Percentiles rank a stretch among this genome's conserved stretches.
phyloP scores from a whole-genome alignment of 2,113 vertebrate species.

The Archocentrus centrarchus region DNA sequence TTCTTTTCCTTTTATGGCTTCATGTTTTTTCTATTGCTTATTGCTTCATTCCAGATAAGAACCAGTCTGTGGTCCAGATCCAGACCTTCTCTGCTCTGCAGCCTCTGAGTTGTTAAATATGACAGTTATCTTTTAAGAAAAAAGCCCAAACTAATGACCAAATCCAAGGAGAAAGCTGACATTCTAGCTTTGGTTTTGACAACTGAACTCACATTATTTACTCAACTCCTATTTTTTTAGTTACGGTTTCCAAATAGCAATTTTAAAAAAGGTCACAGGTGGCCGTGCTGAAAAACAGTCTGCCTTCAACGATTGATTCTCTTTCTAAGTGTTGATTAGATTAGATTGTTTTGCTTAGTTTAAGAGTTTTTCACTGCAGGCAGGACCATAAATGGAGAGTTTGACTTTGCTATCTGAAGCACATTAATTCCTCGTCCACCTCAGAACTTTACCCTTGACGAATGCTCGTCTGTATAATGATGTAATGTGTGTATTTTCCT shows the following conservation, averaged over 20 bases:
- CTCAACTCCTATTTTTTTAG: background rate
- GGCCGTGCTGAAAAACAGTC: background rate
- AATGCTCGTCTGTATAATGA: slow-evolving; percentile 22
- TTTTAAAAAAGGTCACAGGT: background rate
- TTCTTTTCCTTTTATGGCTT: slow-evolving; percentile 8
- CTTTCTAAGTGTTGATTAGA: slow-evolving; percentile 41
- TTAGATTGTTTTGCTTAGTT: slow-evolving; percentile 18
- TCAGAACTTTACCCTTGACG: slow-evolving; percentile 34
- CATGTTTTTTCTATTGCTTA: slow-evolving; percentile 2
- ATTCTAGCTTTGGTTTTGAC: background rate
- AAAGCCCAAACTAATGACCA: background rate
- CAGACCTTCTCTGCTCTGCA: slow-evolving; percentile 3
- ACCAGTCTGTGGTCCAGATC: background rate
- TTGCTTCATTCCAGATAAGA: slow-evolving; percentile 30
- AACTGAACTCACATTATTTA: background rate
- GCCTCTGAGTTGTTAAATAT: background rate
- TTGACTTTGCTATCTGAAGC: background rate
- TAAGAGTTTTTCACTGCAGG: background rate
- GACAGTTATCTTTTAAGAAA: background rate
- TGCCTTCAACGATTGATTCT: background rate
- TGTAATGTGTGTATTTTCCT: slow-evolving; percentile 1
- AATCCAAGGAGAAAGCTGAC: background rate
- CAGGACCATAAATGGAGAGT: slow-evolving; percentile 39
- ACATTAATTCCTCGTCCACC: slow-evolving; percentile 21
- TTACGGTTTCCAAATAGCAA: background rate